A percentile compares a stretch with the other conserved stretches of the same genome.
Evolutionary conservation across 2,888 invertebrate genomes (phyloP).

Genomic region (Volucella inanis): DNA sequence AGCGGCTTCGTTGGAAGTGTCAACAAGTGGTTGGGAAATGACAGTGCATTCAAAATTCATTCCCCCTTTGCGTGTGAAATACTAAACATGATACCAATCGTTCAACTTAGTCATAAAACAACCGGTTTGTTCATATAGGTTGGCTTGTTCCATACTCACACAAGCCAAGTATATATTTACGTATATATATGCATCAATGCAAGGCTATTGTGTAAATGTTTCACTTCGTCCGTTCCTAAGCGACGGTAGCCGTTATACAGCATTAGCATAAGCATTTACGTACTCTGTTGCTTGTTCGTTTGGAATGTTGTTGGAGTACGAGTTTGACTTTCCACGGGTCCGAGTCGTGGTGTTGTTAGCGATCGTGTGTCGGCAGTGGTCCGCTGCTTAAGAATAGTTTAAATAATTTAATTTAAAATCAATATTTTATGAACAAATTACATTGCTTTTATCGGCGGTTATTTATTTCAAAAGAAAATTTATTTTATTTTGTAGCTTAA

Average conservation of each 20-base stretch:
- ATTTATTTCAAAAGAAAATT: not conserved
- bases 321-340: slow-evolving; percentile 59
- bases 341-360: slow-evolving; percentile 40
- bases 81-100: not conserved
- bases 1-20: not conserved
- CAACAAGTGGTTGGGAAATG: slow-evolving; percentile 51
- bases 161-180: not conserved
- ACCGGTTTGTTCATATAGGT: slow-evolving; percentile 16
- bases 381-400: slow-evolving; percentile 16
- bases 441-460: not conserved
- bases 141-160: not conserved
- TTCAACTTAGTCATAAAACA: not conserved
- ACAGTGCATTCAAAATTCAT: not conserved
- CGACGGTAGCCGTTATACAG: slow-evolving; percentile 11
- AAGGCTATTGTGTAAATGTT: slow-evolving; percentile 31
- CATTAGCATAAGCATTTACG: not conserved
- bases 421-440: not conserved
- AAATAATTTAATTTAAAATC: not conserved
- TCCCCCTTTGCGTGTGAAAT: not conserved
- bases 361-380: slow-evolving; percentile 43
- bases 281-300: slow-evolving; percentile 37
- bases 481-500: not conserved
- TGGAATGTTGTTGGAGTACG: slow-evolving; percentile 62
- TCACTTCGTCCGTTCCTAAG: slow-evolving; percentile 45
- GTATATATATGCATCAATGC: not conserved